Base-by-base conservation (phyloP, 1,140 invertebrate species). In the Palaemon carinicauda region DNA sequence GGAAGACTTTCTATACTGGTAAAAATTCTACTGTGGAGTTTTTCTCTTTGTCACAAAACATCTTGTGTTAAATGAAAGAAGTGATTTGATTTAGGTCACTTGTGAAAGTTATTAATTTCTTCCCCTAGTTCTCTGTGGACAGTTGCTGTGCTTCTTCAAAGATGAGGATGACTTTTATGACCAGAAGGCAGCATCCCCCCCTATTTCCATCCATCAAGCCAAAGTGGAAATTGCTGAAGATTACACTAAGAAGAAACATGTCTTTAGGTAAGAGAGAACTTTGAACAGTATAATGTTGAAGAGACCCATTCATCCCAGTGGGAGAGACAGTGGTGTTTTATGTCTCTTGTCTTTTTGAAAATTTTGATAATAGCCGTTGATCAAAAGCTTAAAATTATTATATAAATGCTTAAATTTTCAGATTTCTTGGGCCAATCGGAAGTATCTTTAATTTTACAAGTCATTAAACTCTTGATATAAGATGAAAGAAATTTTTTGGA, bases 111-210 rank as follows among this genome's bases (percentile, higher is more conserved):
- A 7, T 41, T 41, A 41, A 41, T 31, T 14, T 21, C n/a, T 19
- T 80, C 71, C 33, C 21, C 10, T 90, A 89, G 98, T 99, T 41
- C 92, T 99, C 1, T 99, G 97, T 91, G 98, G 98, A 0, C 98
- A 99, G 91, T 91, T 99, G 84, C 92, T 99, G 29, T 99, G 98
- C 92, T 99, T 99, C 95, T 99, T 99, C 93, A 97, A 98, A 91
- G 98, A 98, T 91, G 95, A 96, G 90, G 95, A 96, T 87, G 97
- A 98, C 93, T 99, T 98, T 92, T 92, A 94, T 65, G 94, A 95
- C 82, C 93, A 93, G 86, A 95, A 95, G 89, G 98, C 98, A 92
- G 95, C 96, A 0, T 95, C 95, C 3, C 95, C 98, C 0, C 98
- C 98, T 0, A 94, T 99, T 7, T 96, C 95, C 75, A 96, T 99